A percentile compares a stretch with the other conserved stretches of the same genome.
Evolutionary conservation across 1,140 invertebrate species (phyloP).

Genomic region (Pissodes strobi): DNA sequence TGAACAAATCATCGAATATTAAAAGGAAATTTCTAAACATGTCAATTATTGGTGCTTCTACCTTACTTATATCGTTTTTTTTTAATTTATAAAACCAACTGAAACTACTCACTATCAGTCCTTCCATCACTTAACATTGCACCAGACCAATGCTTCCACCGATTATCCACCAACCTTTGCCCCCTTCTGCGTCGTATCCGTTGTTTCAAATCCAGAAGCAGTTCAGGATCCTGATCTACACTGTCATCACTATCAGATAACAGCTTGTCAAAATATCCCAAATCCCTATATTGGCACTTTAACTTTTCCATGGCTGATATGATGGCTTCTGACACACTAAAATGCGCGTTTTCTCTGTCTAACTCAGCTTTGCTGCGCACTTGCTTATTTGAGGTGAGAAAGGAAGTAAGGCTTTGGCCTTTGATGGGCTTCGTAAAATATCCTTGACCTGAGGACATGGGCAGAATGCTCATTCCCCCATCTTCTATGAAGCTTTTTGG

Average conservation of each 20-base stretch:
- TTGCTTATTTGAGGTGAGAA: slow-evolving; percentile 74
- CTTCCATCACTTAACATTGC: slow-evolving; percentile 59
- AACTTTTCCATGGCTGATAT: slow-evolving; percentile 82
- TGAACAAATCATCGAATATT: no score
- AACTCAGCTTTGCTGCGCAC: slow-evolving; percentile 74
- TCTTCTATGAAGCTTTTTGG: slow-evolving; percentile 70
- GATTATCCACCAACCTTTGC: slow-evolving; percentile 60
- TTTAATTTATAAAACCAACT: no score
- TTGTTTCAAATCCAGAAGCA: slow-evolving; percentile 65
- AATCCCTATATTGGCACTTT: slow-evolving; percentile 54
- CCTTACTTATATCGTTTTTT: no score
- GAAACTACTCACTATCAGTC: slow-evolving; percentile 65
- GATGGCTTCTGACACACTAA: slow-evolving; percentile 81
- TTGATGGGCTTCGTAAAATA: slow-evolving; percentile 68
- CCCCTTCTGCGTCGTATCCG: slow-evolving; percentile 64
- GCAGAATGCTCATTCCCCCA: slow-evolving; percentile 61
- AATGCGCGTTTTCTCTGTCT: slow-evolving; percentile 86
- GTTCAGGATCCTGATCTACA: slow-evolving; percentile 73
- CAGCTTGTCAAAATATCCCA: slow-evolving; percentile 57
- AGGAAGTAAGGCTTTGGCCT: slow-evolving; percentile 76
- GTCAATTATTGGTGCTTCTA: no score
- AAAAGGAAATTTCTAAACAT: no score
- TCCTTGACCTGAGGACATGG: slow-evolving; percentile 62
- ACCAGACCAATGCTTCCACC: slow-evolving; percentile 46
- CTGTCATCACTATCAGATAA: slow-evolving; percentile 64